Evolutionary conservation across 1,140 invertebrate species (phyloP), one percentile per base, ranked within the genome.

Genomic region (Drosophila littoralis): DNA sequence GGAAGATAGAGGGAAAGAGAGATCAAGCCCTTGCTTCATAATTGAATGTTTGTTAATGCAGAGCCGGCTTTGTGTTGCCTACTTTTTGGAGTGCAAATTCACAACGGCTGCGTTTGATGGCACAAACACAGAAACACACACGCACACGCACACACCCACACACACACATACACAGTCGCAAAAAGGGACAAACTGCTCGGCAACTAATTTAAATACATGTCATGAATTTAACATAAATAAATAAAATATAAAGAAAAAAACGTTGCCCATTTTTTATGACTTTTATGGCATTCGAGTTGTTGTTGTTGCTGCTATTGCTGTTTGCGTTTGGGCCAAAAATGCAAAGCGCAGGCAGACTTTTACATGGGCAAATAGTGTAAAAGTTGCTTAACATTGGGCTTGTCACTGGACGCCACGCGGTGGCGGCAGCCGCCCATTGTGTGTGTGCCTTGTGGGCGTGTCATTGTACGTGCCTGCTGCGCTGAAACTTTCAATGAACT

Each of bases 191-290:
- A 82, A 83, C 83, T 74, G 79, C 52, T 76, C 42, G 72, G 64
- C 77, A 88, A 88, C 76, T 88, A 86, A 86, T 86, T 88, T 86
- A 88, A 86, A 86, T 86, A 86, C 67, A 69, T 64, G 72, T 88
- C 83, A 88, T 86, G 83, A 86, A 88, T 86, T 86, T 88, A 79
- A 79, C 83, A 86, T 86, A 85, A 82, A 79, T 76, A 85, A 57
- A 59, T 81, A 35, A 67, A 59, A 50, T 66, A 63, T 28, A 22
- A 63, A 60, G 46, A 55, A 54, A 66, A 48, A 72, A 73, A 67
- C 52, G 61, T 69, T 55, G 43, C 42, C 48, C 55, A 75, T 75
- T 82, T 75, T 81, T 78, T 79, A 79, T 79, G 75, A 67, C 67
- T 65, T 58, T 68, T 68, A 60, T 48, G 74, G 40, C 40, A 28